A percentile compares a stretch with the other conserved stretches of the same genome.
phyloP scores from a whole-genome alignment of 2,797 vertebrate genomes.

The Sitta carolinensis region DNA sequence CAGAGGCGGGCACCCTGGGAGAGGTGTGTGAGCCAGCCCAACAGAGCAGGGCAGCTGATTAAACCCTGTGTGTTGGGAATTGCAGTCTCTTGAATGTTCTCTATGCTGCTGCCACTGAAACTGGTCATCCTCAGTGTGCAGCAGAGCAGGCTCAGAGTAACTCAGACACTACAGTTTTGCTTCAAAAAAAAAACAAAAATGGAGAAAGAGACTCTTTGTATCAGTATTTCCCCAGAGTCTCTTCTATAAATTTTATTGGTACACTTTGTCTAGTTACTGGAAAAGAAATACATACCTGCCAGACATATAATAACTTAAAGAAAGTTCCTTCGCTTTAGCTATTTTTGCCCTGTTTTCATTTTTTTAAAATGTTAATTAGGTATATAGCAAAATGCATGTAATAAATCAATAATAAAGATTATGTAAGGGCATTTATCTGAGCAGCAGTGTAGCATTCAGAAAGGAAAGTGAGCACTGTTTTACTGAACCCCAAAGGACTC shows the following conservation, averaged over 20 bases:
- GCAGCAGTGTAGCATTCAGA: background rate
- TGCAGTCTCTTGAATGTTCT: background rate
- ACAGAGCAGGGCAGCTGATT: background rate
- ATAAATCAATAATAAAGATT: conserved; percentile 46
- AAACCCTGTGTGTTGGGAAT: background rate
- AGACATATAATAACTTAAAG: background rate
- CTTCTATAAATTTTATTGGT: background rate
- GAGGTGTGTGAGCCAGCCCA: background rate
- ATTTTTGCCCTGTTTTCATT: conserved; percentile 21
- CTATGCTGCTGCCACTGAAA: background rate
- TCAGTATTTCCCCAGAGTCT: background rate
- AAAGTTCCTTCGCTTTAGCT: conserved; percentile 27
- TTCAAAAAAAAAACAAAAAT: background rate
- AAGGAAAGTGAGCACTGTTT: background rate
- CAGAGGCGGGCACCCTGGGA: background rate
- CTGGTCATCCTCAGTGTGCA: background rate
- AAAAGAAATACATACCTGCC: conserved; percentile 19
- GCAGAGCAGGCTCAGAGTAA: background rate
- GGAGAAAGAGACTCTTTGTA: background rate
- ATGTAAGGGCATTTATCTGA: conserved; percentile 15
- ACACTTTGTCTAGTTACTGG: background rate
- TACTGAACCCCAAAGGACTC: background rate
- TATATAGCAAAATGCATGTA: conserved; percentile 4
- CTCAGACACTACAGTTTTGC: background rate
- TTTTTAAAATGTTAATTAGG: conserved; percentile 21